Conservation (phyloP, 2,888 invertebrate genomes). For the Schrankia costaestrigalis region DNA sequence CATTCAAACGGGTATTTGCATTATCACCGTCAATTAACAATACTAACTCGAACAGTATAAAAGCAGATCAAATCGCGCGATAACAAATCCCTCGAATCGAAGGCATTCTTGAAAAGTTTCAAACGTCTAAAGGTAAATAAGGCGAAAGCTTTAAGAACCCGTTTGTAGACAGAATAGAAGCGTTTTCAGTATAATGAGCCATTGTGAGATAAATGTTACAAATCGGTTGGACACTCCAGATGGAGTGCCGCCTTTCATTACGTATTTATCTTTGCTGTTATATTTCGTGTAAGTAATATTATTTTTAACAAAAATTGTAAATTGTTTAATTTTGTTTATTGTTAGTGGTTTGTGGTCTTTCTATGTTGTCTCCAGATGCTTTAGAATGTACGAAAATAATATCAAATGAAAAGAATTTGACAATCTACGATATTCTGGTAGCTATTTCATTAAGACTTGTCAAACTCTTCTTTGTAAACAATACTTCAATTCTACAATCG, state of each 20-base stretch:
- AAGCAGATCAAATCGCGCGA: conserved; percentile 18
- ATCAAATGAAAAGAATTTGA: no score
- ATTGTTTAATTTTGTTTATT: no score
- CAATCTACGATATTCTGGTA: no score
- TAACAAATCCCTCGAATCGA: conserved; percentile 11
- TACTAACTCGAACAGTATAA: conserved; percentile 13
- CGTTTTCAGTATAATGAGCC: conserved; percentile 51
- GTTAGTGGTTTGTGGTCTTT: no score
- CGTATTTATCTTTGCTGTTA: no score
- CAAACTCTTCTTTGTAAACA: no score
- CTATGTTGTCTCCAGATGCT: no score
- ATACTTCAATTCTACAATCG: no score
- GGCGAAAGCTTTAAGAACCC: conserved; percentile 27
- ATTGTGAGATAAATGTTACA: conserved; percentile 45
- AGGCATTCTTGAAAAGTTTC: conserved; percentile 33
- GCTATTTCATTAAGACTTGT: no score
- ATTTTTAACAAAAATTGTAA: no score
- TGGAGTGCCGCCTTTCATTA: conserved; percentile 24
- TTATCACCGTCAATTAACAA: conserved; percentile 30
- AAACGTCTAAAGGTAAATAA: conserved; percentile 30
- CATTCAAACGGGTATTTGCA: conserved; percentile 10
- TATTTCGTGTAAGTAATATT: no score
- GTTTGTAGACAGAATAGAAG: conserved; percentile 27
- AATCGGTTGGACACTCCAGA: conserved; percentile 29
- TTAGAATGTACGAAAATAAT: no score